Evolutionary conservation across 1,140 invertebrate genomes (phyloP).

Genomic region (Sarcophaga peregrina): DNA sequence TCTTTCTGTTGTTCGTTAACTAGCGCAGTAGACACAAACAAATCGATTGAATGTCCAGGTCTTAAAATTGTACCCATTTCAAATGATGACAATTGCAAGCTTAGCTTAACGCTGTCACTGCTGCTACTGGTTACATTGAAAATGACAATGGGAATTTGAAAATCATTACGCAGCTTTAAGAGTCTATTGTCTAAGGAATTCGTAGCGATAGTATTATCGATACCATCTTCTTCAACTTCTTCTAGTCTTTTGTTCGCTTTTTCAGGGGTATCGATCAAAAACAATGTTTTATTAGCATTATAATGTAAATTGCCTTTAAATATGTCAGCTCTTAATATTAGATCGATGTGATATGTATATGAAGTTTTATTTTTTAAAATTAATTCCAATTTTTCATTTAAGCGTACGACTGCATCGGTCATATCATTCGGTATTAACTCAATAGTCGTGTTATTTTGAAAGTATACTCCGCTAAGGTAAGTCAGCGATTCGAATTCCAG

Average conservation of each 20-base stretch:
- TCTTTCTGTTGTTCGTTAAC: slow-evolving; percentile 1
- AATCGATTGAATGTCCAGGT: slow-evolving; percentile 54
- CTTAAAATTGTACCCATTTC: slow-evolving; percentile 45
- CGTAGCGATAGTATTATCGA: background rate
- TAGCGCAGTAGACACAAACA: slow-evolving; percentile 45
- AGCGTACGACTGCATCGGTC: background rate
- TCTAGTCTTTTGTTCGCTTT: background rate
- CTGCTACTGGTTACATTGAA: slow-evolving; percentile 49
- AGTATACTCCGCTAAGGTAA: background rate
- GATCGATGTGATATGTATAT: slow-evolving; percentile 47
- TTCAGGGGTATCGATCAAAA: slow-evolving; percentile 48
- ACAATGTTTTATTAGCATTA: slow-evolving; percentile 54
- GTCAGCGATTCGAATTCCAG: slow-evolving; percentile 19
- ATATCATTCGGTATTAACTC: slow-evolving; percentile 12
- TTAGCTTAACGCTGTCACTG: slow-evolving; percentile 25
- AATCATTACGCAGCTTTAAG: slow-evolving; percentile 55
- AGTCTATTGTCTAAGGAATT: slow-evolving; percentile 42
- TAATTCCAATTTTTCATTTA: slow-evolving; percentile 44
- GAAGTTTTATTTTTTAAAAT: background rate
- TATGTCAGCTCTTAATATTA: slow-evolving; percentile 57
- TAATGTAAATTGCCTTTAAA: slow-evolving; percentile 56
- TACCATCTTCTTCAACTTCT: background rate
- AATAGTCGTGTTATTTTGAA: background rate
- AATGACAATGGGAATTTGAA: slow-evolving; percentile 49
- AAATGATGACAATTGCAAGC: background rate